Evolutionary conservation across 2,888 invertebrate species (phyloP).

Genomic region (Eugnorisma glareosa): DNA sequence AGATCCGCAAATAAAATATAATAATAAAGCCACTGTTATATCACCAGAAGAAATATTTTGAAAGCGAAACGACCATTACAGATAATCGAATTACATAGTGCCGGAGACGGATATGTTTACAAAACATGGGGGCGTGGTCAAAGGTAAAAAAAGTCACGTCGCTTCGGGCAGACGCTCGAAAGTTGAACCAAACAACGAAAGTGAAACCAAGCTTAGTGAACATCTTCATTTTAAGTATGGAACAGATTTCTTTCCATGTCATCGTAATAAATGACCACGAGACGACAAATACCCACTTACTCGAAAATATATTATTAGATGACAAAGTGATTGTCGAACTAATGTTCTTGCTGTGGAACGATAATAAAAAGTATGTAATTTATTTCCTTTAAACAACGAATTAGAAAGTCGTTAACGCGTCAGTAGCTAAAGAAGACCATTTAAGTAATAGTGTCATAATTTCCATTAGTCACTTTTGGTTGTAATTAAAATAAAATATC

Average conservation of each 20-base stretch:
- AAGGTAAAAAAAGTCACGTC: constrained; percentile 71
- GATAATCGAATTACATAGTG: constrained; percentile 63
- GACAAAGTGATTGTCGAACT: constrained; percentile 57
- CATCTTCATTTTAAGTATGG: constrained; percentile 72
- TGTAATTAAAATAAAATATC: constrained; percentile 22
- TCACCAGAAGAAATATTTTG: constrained; percentile 63
- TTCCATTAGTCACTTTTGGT: constrained; percentile 29
- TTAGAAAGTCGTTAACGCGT: constrained; percentile 65
- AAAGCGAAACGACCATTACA: constrained; percentile 65
- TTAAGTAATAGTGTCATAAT: constrained; percentile 34
- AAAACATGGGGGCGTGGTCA: constrained; percentile 77
- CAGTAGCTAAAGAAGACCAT: constrained; percentile 36
- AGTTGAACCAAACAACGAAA: constrained; percentile 83
- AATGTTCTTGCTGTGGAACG: constrained; percentile 34
- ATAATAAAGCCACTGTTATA: constrained; percentile 50
- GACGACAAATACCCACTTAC: constrained; percentile 44
- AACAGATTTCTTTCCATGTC: constrained; percentile 67
- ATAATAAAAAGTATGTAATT: constrained; percentile 36
- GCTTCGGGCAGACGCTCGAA: constrained; percentile 74
- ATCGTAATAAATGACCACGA: constrained; percentile 73
- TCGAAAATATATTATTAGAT: constrained; percentile 40
- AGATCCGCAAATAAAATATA: constrained; percentile 5
- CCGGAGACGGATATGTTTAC: constrained; percentile 74
- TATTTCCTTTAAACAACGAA: constrained; percentile 43
- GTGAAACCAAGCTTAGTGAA: constrained; percentile 81